Percentiles rank a stretch among this genome's conserved stretches.
These are phyloP conservation scores for Gryllus bimaculatus DNA, from an alignment of 1,140 invertebrate genomes.

Conservation along the genomic window DNA sequence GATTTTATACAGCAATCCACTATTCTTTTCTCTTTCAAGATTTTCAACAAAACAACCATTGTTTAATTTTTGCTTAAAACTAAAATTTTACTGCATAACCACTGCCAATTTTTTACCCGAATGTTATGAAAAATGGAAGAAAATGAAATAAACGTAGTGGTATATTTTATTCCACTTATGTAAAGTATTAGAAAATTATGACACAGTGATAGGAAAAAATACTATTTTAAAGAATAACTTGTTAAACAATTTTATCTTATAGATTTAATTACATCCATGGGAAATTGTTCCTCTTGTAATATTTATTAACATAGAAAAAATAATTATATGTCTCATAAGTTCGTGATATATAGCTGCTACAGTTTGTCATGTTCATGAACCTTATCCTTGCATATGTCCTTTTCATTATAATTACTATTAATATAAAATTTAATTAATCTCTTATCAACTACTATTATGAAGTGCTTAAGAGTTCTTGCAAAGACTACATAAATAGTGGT, in stretches of 20 bases:
- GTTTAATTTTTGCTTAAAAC: background rate
- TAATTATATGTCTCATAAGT: background rate
- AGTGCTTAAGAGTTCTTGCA: slow-evolving; percentile 4
- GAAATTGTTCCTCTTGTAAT: slow-evolving; percentile 1
- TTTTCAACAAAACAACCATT: background rate
- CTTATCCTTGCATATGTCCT: background rate
- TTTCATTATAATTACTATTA: background rate
- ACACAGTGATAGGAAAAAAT: background rate
- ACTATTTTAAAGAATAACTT: slow-evolving; percentile 3
- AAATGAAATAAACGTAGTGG: background rate
- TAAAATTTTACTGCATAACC: slow-evolving; percentile 14
- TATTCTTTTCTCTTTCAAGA: background rate
- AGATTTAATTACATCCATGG: background rate
- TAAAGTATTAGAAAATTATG: slow-evolving; percentile 2
- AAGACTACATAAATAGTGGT: background rate
- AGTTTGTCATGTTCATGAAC: background rate
- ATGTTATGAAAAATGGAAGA: slow-evolving; percentile 2
- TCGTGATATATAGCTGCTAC: background rate
- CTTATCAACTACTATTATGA: background rate
- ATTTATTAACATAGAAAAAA: background rate
- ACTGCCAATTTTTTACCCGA: slow-evolving; percentile 16
- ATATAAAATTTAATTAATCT: slow-evolving; percentile 2
- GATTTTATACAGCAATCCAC: background rate
- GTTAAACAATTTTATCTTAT: background rate
- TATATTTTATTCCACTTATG: slow-evolving; percentile 6